These are phyloP conservation scores for Amblyraja radiata DNA, from an alignment of 2,797 vertebrate species.

Conservation along the genomic window DNA sequence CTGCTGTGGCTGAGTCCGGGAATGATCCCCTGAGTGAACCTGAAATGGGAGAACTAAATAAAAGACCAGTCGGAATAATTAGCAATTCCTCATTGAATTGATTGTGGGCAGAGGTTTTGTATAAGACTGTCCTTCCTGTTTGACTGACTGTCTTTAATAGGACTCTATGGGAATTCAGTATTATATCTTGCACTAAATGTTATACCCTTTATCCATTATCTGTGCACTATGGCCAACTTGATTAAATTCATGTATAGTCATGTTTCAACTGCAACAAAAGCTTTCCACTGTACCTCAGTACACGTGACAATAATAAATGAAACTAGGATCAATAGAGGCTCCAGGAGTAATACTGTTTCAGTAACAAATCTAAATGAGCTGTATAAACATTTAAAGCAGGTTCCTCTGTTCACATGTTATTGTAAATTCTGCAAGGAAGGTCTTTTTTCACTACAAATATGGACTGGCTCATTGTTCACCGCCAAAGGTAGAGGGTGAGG, in stretches of 20 bases:
- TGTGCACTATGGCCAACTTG: no score
- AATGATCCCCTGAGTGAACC: not conserved
- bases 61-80: conserved; percentile 19
- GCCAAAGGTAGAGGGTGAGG: not conserved
- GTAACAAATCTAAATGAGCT: not conserved
- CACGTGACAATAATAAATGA: no score
- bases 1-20: not conserved
- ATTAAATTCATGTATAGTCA: no score
- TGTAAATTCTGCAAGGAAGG: not conserved
- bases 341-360: not conserved
- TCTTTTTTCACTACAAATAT: not conserved
- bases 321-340: not conserved
- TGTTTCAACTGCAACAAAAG: no score
- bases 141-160: not conserved
- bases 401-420: not conserved
- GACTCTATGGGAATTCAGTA: no score
- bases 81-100: conserved; percentile 5
- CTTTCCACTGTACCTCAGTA: no score
- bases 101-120: not conserved
- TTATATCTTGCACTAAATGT: no score
- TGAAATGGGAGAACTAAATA: not conserved
- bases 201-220: no score
- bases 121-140: not conserved
- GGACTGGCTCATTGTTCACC: not conserved
- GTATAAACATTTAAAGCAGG: not conserved